Percentiles rank a stretch among this genome's conserved stretches.
Conservation (phyloP, 2,113 vertebrate species). For the Stegostoma tigrinum region DNA sequence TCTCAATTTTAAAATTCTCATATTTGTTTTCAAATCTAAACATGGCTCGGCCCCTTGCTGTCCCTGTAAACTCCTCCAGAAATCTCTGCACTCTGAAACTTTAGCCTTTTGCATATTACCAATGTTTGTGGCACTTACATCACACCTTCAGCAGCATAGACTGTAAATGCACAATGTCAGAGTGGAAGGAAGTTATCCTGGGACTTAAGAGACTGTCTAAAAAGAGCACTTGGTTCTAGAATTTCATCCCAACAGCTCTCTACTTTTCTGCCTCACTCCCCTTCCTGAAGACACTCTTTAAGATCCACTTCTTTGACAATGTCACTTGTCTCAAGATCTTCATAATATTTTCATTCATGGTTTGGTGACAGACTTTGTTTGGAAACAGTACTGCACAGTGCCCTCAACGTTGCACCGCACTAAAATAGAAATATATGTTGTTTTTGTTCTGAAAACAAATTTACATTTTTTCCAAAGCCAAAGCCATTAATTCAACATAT, state of each 20-base stretch:
- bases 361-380: neutral
- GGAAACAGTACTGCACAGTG: too few relatives aligned
- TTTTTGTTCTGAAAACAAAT: neutral
- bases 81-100: neutral
- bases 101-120: neutral
- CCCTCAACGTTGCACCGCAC: neutral
- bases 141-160: neutral
- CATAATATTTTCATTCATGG: neutral
- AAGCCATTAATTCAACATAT: neutral
- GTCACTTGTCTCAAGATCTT: neutral
- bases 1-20: neutral
- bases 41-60: neutral
- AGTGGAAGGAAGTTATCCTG: too few relatives aligned
- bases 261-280: neutral
- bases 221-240: neutral
- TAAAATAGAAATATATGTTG: neutral
- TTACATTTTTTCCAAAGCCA: neutral
- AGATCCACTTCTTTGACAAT: neutral
- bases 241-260: neutral
- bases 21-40: neutral
- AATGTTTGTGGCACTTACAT: neutral
- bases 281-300: neutral
- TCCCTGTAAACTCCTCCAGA: neutral
- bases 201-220: too few relatives aligned
- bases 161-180: too few relatives aligned